Base-by-base conservation (phyloP, 2,888 invertebrate species). In the Galerucella pusilla region DNA sequence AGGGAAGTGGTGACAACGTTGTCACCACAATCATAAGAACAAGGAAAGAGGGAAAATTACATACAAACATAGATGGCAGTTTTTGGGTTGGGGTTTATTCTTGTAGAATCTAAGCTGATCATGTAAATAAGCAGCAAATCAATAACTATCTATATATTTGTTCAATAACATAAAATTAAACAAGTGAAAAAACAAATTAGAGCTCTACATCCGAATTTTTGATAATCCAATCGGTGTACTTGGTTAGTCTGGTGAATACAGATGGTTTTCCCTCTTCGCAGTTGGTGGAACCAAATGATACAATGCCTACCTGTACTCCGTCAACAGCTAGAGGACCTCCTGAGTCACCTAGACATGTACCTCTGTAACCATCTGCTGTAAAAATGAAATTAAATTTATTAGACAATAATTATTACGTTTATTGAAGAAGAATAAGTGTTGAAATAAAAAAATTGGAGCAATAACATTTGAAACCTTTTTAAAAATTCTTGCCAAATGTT, bases 301-400 rank as follows among this genome's bases (percentile, higher is more conserved):
- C 78, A 9, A 81, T 46, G 10, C 82, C 81, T 9, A 81, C 77
- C 72, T 80, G 81, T 11, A 76, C 70, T 10, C 76, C 78, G 25
- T 80, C 52, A 2, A 76, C 76, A 6, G 77, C 76, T 12, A 81
- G 65, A 45, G 81, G 80, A 14, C 81, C 81, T 4, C 81, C 81
- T 2, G 78, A 78, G 57, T 81, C 81, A 0, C 81, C 81, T 16
- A 14, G n/a, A 45, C 57, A 69, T 42, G 74, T 72, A 1, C 60
- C 42, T 46, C 46, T 65, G 1, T 49, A 20, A 28, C 49, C 20
- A 12, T 46, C 16, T 20, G 49, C 66, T 49, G 25, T 28, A 60
- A 59, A 35, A 68, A 45, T 61, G 2, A 25, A 14, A 9, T n/a
- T 0, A 20, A n/a, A 16, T 59, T 7, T 5, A 54, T 64, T 42